These are phyloP conservation scores for Lochmaea capreae DNA, from an alignment of 2,888 invertebrate species.

Conservation along the genomic window DNA sequence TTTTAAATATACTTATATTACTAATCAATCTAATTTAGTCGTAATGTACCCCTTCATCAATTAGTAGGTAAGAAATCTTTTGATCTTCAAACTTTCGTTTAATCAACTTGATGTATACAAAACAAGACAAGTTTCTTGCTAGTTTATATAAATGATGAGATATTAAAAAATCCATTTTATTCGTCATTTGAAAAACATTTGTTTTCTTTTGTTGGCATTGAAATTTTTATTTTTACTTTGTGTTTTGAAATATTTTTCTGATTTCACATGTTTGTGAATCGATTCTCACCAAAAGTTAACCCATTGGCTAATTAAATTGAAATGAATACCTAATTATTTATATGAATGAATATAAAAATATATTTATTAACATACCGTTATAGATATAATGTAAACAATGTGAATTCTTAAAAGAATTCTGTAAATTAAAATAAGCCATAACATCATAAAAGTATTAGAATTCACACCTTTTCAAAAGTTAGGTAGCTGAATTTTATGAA, in stretches of 20 bases:
- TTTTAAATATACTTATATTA: too few relatives aligned
- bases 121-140: too few relatives aligned
- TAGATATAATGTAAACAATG: not conserved
- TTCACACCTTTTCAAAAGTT: constrained; percentile 37
- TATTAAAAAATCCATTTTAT: not conserved
- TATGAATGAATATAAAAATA: too few relatives aligned
- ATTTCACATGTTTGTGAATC: too few relatives aligned
- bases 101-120: too few relatives aligned
- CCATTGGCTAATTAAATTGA: too few relatives aligned
- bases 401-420: not conserved
- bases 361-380: not conserved
- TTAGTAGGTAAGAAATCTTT: too few relatives aligned
- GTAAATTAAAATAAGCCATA: not conserved
- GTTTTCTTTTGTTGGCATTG: not conserved
- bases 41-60: too few relatives aligned
- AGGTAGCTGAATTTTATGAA: constrained; percentile 35
- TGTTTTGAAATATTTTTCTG: not conserved
- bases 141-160: not conserved
- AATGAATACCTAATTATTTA: too few relatives aligned
- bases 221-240: not conserved
- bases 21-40: too few relatives aligned
- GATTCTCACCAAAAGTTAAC: too few relatives aligned
- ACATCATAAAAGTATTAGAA: not conserved
- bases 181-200: not conserved
- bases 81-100: too few relatives aligned